Conservation (phyloP, 2,888 invertebrate genomes). For the Acrocera orbiculus region DNA sequence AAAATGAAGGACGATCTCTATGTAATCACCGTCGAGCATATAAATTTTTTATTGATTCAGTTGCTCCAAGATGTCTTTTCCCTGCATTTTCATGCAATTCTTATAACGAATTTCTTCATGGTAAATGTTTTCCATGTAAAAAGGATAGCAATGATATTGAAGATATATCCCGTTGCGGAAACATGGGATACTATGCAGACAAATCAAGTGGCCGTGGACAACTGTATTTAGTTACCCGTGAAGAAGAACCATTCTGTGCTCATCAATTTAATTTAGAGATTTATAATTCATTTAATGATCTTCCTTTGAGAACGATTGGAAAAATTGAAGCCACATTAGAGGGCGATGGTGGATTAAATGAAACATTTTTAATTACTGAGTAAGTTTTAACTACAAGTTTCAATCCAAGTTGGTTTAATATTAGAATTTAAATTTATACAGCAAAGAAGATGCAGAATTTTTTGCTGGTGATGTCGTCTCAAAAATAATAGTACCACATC, state of each 20-base stretch:
- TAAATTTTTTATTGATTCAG: conserved; percentile 87
- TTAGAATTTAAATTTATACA: conserved; percentile 22
- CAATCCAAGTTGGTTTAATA: not conserved
- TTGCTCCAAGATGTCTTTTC: conserved; percentile 78
- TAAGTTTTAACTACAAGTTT: no score
- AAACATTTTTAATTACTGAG: conserved; percentile 77
- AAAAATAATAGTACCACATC: conserved; percentile 76
- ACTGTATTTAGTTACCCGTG: conserved; percentile 74
- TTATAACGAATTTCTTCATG: conserved; percentile 67
- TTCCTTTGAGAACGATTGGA: conserved; percentile 45
- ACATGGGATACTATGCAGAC: conserved; percentile 90
- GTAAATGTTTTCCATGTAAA: conserved; percentile 55
- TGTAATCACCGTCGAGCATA: conserved; percentile 89
- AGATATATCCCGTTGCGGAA: conserved; percentile 47
- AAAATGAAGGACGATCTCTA: conserved; percentile 67
- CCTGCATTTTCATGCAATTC: conserved; percentile 76
- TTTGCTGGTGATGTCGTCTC: conserved; percentile 55
- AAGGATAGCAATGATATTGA: conserved; percentile 29
- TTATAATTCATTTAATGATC: conserved; percentile 49
- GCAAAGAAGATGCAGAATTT: conserved; percentile 62
- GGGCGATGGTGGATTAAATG: conserved; percentile 65
- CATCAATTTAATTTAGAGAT: conserved; percentile 76
- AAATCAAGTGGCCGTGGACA: conserved; percentile 66
- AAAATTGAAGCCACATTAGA: conserved; percentile 62
- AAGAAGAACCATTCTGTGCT: conserved; percentile 86